Evolutionary conservation across 1,140 invertebrate species (phyloP).

Genomic region (Pseudobourletiella spinata): DNA sequence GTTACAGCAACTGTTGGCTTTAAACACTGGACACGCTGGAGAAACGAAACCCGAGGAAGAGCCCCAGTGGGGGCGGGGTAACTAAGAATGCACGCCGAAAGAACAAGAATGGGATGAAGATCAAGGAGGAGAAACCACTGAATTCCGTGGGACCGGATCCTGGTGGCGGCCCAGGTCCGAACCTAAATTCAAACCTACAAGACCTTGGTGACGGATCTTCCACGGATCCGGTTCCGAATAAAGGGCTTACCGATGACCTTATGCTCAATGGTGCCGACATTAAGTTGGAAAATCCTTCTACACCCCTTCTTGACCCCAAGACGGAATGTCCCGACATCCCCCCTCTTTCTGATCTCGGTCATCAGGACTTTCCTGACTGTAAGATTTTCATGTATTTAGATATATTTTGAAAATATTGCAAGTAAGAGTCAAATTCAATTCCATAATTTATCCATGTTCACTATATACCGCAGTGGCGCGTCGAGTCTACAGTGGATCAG

Average conservation of each 20-base stretch:
- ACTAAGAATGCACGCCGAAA: slow-evolving; percentile 25
- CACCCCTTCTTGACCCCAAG: slow-evolving; percentile 28
- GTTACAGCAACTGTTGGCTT: not conserved
- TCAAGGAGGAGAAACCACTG: slow-evolving; percentile 31
- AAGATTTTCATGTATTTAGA: slow-evolving; percentile 11
- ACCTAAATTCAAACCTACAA: slow-evolving; percentile 1
- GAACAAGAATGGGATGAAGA: slow-evolving; percentile 34
- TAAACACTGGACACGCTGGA: slow-evolving; percentile 24
- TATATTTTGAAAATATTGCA: too few relatives aligned
- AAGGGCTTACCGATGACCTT: slow-evolving; percentile 31
- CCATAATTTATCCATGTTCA: too few relatives aligned
- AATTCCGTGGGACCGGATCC: slow-evolving; percentile 18
- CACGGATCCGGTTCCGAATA: slow-evolving; percentile 14
- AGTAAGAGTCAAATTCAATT: too few relatives aligned
- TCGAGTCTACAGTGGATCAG: too few relatives aligned
- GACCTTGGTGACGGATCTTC: slow-evolving; percentile 16
- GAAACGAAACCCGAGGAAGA: slow-evolving; percentile 26
- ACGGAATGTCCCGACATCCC: slow-evolving; percentile 30
- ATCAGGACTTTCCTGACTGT: slow-evolving; percentile 34
- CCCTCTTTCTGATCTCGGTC: slow-evolving; percentile 28
- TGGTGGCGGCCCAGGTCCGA: slow-evolving; percentile 15
- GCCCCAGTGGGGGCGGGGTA: slow-evolving; percentile 18
- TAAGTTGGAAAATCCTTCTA: slow-evolving; percentile 33
- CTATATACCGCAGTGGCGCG: too few relatives aligned
- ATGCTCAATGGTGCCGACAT: slow-evolving; percentile 35